Base-by-base conservation (phyloP, 2,888 invertebrate species). In the Spodoptera picta region DNA sequence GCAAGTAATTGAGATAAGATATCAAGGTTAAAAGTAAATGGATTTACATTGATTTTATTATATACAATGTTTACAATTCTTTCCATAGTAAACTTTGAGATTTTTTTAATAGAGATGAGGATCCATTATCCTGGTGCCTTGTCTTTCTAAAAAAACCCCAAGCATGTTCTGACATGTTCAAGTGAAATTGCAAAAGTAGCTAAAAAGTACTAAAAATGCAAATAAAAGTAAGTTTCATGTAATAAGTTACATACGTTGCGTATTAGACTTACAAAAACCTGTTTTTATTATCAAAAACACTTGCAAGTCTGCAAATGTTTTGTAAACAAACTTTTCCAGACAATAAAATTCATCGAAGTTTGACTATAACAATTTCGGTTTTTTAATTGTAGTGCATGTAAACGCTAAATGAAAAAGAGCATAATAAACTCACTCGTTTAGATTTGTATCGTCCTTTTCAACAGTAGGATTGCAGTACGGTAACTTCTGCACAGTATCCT, bases 381-480 rank as follows among this genome's bases (percentile, higher is more conserved):
- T 65, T 12, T n/a, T 5, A 0, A 24, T 2, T 36, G 5, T 7
- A 52, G 49, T 19, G 44, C 2, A 45, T 12, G 6, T n/a, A 14
- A 41, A 49, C 42, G 10, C 6, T 65, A 41, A 57, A 57, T 56
- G 31, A 48, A 56, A 60, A 51, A 55, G 56, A 53, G 5, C 1
- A n/a, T 31, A 7, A 1, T 42, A 42, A 64, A 92, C 94, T 91
- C 80, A 94, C 94, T 94, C 94, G 64, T 90, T 87, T 52, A 80
- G 82, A 47, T 74, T 83, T 60, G 88, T 80, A 57, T 82, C 83
- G 73, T 90, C 89, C 65, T 87, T 88, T 56, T 83, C 80, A 66
- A 83, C 86, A 60, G 87, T 87, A 36, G 94, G 94, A 86, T 94
- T 93, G 80, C 94, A 94, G 81, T 92, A 94, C 65, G 94, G 94